Conservation (phyloP, 1,140 invertebrate species). For the Dendroctonus valens region DNA sequence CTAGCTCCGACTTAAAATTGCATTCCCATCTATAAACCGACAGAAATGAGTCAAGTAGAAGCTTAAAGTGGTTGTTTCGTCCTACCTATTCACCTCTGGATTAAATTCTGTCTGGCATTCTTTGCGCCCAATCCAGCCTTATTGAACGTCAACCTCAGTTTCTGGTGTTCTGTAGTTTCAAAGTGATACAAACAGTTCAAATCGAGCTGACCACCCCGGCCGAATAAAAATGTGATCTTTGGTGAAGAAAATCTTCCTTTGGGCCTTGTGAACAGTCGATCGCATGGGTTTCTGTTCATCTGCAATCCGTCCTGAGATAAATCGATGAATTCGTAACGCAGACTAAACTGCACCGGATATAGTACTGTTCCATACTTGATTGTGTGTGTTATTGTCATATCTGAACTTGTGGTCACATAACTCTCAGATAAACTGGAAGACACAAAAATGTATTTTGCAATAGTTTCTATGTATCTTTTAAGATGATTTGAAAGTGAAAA, state of each 20-base stretch:
- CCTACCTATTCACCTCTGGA: conserved; percentile 46
- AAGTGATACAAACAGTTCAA: conserved; percentile 74
- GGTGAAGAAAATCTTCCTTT: conserved; percentile 71
- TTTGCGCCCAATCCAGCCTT: conserved; percentile 65
- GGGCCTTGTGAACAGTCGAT: conserved; percentile 58
- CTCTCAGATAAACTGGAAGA: conserved; percentile 62
- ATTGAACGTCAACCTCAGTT: conserved; percentile 64
- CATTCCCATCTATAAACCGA: conserved; percentile 59
- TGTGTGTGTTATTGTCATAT: conserved; percentile 71
- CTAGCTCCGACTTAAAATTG: conserved; percentile 48
- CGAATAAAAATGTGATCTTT: conserved; percentile 77
- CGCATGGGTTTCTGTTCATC: conserved; percentile 58
- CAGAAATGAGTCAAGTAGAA: too few species aligned
- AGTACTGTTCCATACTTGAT: conserved; percentile 74
- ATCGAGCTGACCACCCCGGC: conserved; percentile 72
- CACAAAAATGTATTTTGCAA: neutral
- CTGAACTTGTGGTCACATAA: conserved; percentile 70
- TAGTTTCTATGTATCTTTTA: neutral
- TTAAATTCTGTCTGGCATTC: conserved; percentile 65
- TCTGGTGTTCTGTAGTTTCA: conserved; percentile 64
- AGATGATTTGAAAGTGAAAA: too few species aligned
- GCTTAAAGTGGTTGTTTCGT: conserved; percentile 41
- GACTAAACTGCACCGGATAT: conserved; percentile 72
- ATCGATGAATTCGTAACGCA: conserved; percentile 77
- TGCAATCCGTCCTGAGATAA: conserved; percentile 62